These are phyloP conservation scores for Danionella cerebrum DNA, from an alignment of 2,113 vertebrate species.

Conservation along the genomic window DNA sequence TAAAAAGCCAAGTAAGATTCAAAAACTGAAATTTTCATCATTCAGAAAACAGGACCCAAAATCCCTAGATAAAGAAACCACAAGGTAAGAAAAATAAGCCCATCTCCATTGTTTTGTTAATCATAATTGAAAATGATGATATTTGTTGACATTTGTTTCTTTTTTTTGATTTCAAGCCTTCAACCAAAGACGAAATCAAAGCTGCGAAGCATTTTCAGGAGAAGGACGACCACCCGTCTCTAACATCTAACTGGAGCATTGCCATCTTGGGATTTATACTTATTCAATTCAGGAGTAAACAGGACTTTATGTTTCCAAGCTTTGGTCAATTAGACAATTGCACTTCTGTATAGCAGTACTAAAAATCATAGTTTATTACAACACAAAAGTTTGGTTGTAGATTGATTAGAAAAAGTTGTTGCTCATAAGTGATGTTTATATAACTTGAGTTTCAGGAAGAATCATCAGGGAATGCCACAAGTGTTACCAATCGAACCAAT, in stretches of 20 bases:
- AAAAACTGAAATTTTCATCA: conserved; percentile 20
- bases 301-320: too few species aligned
- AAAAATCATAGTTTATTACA: too few species aligned
- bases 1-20: neutral
- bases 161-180: conserved; percentile 38
- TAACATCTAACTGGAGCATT: conserved; percentile 10
- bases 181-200: conserved; percentile 42
- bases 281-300: neutral
- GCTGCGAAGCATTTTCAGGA: conserved; percentile 52
- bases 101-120: neutral
- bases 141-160: neutral
- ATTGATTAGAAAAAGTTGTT: too few species aligned
- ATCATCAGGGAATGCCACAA: too few species aligned
- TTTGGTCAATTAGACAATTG: too few species aligned
- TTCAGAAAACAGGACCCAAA: conserved; percentile 1
- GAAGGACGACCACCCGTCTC: conserved; percentile 33
- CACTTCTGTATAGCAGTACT: too few species aligned
- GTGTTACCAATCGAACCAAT: too few species aligned
- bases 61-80: neutral
- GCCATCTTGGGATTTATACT: neutral
- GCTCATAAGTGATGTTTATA: too few species aligned
- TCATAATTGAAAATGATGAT: neutral
- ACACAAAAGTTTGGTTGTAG: too few species aligned
- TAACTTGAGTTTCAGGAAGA: too few species aligned
- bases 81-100: conserved; percentile 1